Conservation (phyloP, 2,113 vertebrate genomes). For the Podarcis cretensis region DNA sequence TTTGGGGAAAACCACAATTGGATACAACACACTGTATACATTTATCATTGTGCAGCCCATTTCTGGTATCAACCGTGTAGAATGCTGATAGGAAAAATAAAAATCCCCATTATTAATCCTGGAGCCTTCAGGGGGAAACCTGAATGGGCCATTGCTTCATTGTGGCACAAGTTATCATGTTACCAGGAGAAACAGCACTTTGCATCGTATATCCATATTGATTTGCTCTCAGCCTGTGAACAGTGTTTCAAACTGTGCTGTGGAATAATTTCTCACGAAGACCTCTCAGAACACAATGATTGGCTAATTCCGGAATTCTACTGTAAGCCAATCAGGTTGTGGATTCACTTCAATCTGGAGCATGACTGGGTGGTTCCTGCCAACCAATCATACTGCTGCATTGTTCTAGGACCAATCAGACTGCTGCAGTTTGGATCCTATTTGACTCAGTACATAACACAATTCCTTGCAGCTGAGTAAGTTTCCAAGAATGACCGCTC, state of each 20-base stretch:
- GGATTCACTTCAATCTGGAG: no score
- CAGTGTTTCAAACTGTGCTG: background rate
- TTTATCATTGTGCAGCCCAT: background rate
- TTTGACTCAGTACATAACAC: no score
- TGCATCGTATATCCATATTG: constrained; percentile 11
- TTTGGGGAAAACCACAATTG: background rate
- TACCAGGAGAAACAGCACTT: background rate
- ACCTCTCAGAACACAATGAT: background rate
- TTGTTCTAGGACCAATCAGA: no score
- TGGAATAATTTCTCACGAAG: background rate
- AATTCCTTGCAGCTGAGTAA: background rate
- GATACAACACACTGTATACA: background rate
- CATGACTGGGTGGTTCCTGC: no score
- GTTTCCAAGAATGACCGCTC: background rate
- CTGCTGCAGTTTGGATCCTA: no score
- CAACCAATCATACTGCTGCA: no score
- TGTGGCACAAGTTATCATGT: background rate
- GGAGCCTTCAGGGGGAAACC: constrained; percentile 6
- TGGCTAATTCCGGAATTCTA: no score
- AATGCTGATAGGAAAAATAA: background rate
- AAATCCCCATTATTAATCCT: constrained; percentile 22
- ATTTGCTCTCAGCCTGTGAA: constrained; percentile 37
- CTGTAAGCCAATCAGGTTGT: no score
- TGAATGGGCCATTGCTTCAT: background rate
- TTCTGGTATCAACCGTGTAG: background rate